Base-by-base conservation (phyloP, 2,113 vertebrate genomes). In the Hippoglossus stenolepis region DNA sequence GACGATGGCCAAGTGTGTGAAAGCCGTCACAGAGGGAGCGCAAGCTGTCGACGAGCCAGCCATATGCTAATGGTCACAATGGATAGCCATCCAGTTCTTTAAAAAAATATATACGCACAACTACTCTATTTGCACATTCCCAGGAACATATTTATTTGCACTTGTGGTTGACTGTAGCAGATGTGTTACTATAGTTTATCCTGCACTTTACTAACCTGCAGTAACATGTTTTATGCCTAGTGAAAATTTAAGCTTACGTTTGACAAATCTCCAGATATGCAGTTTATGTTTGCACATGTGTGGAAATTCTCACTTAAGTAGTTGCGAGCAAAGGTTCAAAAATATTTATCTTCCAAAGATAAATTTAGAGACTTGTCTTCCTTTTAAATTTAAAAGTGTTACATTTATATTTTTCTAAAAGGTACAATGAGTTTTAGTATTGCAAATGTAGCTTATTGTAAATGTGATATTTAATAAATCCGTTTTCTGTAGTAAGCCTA, bases 1-100 rank as follows among this genome's bases (percentile, higher is more conserved):
- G 93, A 98, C 97, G 51, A 98, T 98, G 97, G 97, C 97, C 14
- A 98, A 97, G 87, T 99, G 97, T 93, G 96, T 98, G 73, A 99
- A 98, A 92, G 97, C 97, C 68, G 95, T 96, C 77, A 97, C 95
- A 49, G 96, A 98, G 90, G 97, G 96, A 63, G 96, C 96, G 54
- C 94, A 96, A 69, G 96, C 96, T 31, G 92, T 98, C 71, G 96
- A 98, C 31, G 97, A 98, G 64, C 96, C 96, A 35, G 92, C 96
- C 75, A 96, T 96, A 92, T 97, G 97, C 92, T 97, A 94, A 97
- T 96, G 24, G 21, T 3, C n/a, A 7, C 63, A 74, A 43, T 15
- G 23, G n/a, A 84, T 70, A 74, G 31, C 43, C 28, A 23, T 47
- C 59, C 28, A 56, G 2, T 53, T 49, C 28, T 38, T 73, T 6